Base-by-base conservation (phyloP, 2,113 vertebrate genomes). In the Muntiacus reevesi region DNA sequence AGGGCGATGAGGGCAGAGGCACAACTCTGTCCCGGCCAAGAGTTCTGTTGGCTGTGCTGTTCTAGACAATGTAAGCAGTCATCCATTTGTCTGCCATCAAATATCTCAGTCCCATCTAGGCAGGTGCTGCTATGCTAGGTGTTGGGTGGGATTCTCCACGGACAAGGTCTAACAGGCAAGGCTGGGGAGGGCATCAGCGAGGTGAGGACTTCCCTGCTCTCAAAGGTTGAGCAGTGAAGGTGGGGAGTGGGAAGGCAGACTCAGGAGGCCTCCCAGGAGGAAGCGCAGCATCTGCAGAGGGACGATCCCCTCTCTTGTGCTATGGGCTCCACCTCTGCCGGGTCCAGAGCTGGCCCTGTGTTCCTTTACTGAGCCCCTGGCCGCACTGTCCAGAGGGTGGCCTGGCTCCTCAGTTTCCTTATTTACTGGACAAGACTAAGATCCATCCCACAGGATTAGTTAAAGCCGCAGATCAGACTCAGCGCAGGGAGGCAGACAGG, bases 401-500 rank as follows among this genome's bases (percentile, higher is more conserved):
- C 33, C 45, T 17, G 79, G 7, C n/a, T 23, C 55, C 52, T 92
- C 74, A 55, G 36, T 87, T 82, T 91, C 45, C 28, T 64, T 7
- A 5, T 36, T 17, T 86, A 11, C 43, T 23, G 89, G 86, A 86
- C 13, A 3, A 33, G 33, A 55, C 40, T 15, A 59, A 87, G 36
- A 60, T 13, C 12, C 9, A 52, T 11, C 21, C 52, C 52, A 55
- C 4, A 11, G 33, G 33, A 54, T 54, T 67, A 33, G 52, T 87
- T 82, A 59, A 93, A 92, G 36, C 7, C 30, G 13, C 33, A 45
- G 82, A 89, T 33, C 36, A 55, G 83, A 21, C 40, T 14, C 0
- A 40, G 21, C 2, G 15, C 7, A 71, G 30, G 14, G 36, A 87
- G 4, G 3, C 36, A 6, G 3, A 0, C 1, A 25, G 28, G 13